phyloP scores from a whole-genome alignment of 1,140 invertebrate genomes.

The Magallana angulata region DNA sequence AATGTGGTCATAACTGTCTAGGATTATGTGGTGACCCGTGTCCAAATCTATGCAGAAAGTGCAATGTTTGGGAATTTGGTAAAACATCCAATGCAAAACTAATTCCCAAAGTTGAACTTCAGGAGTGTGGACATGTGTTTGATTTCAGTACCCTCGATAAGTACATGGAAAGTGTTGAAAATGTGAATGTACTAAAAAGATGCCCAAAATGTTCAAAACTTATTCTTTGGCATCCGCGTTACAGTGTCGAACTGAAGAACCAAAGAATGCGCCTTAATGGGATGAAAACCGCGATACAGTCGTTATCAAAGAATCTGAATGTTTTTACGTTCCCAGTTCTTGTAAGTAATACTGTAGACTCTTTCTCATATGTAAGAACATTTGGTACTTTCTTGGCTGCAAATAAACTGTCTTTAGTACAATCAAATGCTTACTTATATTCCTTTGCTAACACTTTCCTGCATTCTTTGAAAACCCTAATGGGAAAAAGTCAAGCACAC shows the following conservation, averaged over 20 bases:
- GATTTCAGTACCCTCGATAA: conserved; percentile 11
- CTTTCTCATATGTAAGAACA: neutral
- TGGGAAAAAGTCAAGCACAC: neutral
- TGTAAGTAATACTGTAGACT: neutral
- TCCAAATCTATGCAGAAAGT: conserved; percentile 67
- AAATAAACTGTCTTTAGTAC: neutral
- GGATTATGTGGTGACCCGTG: conserved; percentile 83
- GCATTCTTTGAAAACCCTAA: neutral
- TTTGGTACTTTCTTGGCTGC: neutral
- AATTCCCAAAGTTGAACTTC: neutral
- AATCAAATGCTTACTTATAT: neutral
- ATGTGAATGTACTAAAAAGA: neutral
- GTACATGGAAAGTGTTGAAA: neutral
- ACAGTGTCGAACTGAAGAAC: neutral
- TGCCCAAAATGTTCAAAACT: conserved; percentile 37
- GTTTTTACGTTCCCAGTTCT: neutral
- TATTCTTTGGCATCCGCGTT: conserved; percentile 35
- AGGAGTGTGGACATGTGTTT: conserved; percentile 37
- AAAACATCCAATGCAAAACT: neutral
- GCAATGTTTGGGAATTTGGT: conserved; percentile 77
- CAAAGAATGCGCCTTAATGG: neutral
- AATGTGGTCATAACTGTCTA: conserved; percentile 84
- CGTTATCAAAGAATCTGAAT: neutral
- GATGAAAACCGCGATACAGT: neutral
- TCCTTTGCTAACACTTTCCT: neutral